These are phyloP conservation scores for Anhinga anhinga DNA, from an alignment of 2,113 vertebrate species.

Conservation along the genomic window DNA sequence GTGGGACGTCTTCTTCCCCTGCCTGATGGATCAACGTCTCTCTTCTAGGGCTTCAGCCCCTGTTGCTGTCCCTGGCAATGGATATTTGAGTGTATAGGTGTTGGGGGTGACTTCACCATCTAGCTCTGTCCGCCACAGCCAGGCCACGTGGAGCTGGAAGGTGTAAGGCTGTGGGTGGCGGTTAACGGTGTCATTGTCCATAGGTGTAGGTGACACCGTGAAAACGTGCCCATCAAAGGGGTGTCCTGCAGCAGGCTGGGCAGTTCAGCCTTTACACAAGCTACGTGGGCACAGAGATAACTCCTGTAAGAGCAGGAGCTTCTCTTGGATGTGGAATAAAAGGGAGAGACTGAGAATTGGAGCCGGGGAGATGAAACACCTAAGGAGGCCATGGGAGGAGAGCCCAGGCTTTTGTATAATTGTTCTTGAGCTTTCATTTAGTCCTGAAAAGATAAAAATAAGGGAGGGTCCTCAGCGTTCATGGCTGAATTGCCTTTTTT, in stretches of 20 bases:
- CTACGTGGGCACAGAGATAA: neutral
- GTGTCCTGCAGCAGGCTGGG: neutral
- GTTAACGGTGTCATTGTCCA: rapidly evolving
- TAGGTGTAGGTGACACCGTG: neutral
- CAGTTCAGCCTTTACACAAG: neutral
- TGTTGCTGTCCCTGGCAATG: neutral
- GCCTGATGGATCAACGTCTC: rapidly evolving
- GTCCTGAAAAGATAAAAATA: neutral
- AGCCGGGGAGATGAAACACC: neutral
- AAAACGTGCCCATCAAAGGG: neutral
- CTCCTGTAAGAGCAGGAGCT: neutral
- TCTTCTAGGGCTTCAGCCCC: neutral
- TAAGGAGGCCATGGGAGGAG: neutral
- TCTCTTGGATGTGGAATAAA: neutral
- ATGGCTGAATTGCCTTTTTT: neutral
- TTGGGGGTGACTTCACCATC: neutral
- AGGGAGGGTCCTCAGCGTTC: neutral
- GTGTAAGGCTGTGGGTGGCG: neutral
- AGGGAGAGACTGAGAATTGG: neutral
- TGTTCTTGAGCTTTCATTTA: neutral
- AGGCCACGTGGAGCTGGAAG: neutral
- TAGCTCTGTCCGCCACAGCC: neutral
- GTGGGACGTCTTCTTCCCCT: neutral
- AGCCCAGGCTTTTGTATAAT: neutral
- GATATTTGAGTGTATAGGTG: neutral